phyloP scores from a whole-genome alignment of 2,888 invertebrate species.

The Coleophora deauratella region DNA sequence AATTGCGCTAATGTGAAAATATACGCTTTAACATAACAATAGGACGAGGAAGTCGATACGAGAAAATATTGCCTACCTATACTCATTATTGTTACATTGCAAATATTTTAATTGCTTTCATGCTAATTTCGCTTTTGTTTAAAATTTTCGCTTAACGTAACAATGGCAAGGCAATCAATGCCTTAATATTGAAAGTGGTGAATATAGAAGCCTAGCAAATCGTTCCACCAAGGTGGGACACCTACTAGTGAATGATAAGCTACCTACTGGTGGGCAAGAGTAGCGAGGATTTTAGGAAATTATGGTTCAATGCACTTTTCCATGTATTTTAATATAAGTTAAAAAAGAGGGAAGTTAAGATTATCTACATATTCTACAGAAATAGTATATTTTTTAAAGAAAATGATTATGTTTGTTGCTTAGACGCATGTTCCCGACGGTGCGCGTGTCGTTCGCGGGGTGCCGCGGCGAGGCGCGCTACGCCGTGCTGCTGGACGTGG shows the following conservation, averaged over 20 bases:
- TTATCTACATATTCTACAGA: too few species aligned
- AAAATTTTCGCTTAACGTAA: too few species aligned
- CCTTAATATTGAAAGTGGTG: constrained; percentile 8
- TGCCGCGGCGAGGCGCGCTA: constrained; percentile 88
- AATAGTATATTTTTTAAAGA: too few species aligned
- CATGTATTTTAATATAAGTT: too few species aligned
- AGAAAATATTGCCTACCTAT: constrained; percentile 13
- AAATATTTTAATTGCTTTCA: background rate
- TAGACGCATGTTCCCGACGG: constrained; percentile 99
- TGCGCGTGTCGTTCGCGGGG: constrained; percentile 93
- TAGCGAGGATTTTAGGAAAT: too few species aligned
- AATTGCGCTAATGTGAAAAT: constrained; percentile 71
- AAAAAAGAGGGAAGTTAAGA: too few species aligned
- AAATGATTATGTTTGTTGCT: constrained; percentile 14
- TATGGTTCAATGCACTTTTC: too few species aligned
- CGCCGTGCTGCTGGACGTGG: constrained; percentile 95
- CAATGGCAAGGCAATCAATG: background rate
- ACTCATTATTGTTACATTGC: constrained; percentile 20
- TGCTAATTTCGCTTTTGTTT: background rate
- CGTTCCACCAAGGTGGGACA: too few species aligned
- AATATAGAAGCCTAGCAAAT: too few species aligned
- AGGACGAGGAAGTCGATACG: constrained; percentile 48
- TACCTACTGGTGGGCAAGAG: too few species aligned
- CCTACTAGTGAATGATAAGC: too few species aligned
- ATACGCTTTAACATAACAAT: constrained; percentile 68